Percentiles rank a stretch among this genome's conserved stretches.
These are phyloP conservation scores for Liolophura sinensis DNA, from an alignment of 1,140 invertebrate genomes.

Conservation along the genomic window DNA sequence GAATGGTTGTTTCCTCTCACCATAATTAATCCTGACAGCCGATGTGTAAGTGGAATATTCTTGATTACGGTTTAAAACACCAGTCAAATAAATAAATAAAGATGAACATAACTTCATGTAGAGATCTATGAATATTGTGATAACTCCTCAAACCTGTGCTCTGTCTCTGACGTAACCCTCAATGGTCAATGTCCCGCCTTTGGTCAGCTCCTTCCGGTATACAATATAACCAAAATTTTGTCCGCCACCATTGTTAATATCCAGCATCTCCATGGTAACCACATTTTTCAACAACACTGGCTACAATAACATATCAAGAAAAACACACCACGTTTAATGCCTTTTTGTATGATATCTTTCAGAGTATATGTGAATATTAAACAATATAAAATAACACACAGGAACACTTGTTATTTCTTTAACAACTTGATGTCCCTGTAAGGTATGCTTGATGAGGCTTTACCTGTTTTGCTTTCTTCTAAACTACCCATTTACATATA, in stretches of 20 bases:
- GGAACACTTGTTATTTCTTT: no score
- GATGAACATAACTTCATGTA: not conserved
- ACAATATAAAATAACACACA: no score
- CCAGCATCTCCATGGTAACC: conserved; percentile 65
- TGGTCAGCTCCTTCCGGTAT: conserved; percentile 57
- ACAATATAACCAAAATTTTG: conserved; percentile 67
- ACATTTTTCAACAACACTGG: conserved; percentile 4
- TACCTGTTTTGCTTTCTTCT: no score
- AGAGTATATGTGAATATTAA: no score
- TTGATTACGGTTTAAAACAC: not conserved
- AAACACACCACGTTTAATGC: not conserved
- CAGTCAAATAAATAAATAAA: not conserved
- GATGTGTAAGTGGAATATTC: not conserved
- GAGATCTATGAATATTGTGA: no score
- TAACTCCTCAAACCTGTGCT: conserved; percentile 49
- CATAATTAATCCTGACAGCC: no score
- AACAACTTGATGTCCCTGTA: no score
- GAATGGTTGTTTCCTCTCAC: no score
- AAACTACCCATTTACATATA: no score
- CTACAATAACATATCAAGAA: conserved; percentile 8
- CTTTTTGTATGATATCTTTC: no score
- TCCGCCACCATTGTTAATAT: conserved; percentile 62
- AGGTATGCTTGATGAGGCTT: no score
- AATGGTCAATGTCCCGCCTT: conserved; percentile 49
- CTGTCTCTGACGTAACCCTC: conserved; percentile 62